Conservation (phyloP, 2,113 vertebrate genomes). For the Scartelaos histophorus region DNA sequence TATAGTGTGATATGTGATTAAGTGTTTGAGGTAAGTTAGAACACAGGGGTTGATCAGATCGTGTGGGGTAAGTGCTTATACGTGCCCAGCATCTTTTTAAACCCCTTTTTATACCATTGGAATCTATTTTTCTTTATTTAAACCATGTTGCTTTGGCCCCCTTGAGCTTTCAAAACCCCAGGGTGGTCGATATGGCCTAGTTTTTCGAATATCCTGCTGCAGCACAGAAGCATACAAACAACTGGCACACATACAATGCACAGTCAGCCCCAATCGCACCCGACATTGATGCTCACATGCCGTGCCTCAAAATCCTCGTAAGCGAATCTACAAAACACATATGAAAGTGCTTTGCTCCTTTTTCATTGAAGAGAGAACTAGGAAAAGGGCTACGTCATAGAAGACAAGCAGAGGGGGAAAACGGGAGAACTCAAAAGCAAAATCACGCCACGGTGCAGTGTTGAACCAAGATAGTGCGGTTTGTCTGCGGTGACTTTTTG, state of each 20-base stretch:
- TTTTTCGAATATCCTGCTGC: slow-evolving; percentile 70
- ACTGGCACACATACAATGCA: slow-evolving; percentile 64
- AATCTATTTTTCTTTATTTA: slow-evolving; percentile 58
- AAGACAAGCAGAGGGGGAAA: slow-evolving; percentile 8
- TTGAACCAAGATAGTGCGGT: slow-evolving; percentile 64
- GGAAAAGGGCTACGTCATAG: slow-evolving; percentile 24
- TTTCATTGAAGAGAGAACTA: slow-evolving; percentile 33
- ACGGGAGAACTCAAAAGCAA: slow-evolving; percentile 31
- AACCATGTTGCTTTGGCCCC: slow-evolving; percentile 69
- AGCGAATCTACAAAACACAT: slow-evolving; percentile 47
- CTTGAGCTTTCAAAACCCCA: slow-evolving; percentile 73
- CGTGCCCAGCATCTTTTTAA: slow-evolving; percentile 38
- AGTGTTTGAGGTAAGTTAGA: slow-evolving; percentile 52
- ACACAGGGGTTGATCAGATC: slow-evolving; percentile 33
- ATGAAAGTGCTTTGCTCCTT: slow-evolving; percentile 42
- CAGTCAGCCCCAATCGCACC: slow-evolving; percentile 44
- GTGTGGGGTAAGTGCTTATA: slow-evolving; percentile 13
- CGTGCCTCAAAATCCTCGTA: slow-evolving; percentile 26
- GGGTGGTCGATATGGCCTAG: slow-evolving; percentile 76
- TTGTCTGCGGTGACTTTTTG: slow-evolving; percentile 63
- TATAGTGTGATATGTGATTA: slow-evolving; percentile 51
- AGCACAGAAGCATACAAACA: slow-evolving; percentile 64
- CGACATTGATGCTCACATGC: slow-evolving; percentile 8
- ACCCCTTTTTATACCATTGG: slow-evolving; percentile 38
- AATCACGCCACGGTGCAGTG: slow-evolving; percentile 65